These are phyloP conservation scores for Drosophila parabipectinata DNA, from an alignment of 1,140 invertebrate genomes.

Conservation along the genomic window DNA sequence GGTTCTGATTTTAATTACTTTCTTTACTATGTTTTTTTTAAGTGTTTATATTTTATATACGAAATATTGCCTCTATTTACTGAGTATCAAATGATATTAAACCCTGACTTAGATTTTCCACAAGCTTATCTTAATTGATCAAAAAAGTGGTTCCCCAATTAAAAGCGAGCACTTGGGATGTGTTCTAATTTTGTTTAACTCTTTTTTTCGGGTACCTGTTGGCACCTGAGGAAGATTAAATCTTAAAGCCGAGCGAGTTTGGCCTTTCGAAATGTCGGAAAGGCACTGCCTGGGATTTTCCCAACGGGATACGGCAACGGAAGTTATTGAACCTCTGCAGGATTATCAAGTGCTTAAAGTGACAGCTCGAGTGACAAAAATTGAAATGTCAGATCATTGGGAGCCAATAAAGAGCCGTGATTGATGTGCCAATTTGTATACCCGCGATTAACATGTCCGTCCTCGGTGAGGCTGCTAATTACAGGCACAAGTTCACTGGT, in stretches of 20 bases:
- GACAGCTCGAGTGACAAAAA: constrained; percentile 32
- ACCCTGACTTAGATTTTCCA: constrained; percentile 23
- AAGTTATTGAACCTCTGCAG: constrained; percentile 38
- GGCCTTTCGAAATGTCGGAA: not conserved
- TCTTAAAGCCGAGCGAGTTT: not conserved
- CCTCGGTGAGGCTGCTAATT: constrained; percentile 25
- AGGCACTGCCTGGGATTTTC: constrained; percentile 28
- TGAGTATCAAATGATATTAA: not conserved
- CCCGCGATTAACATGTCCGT: constrained; percentile 41
- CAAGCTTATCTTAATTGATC: constrained; percentile 34
- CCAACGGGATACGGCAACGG: constrained; percentile 8
- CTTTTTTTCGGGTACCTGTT: constrained; percentile 20
- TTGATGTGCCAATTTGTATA: constrained; percentile 54
- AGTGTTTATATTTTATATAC: no score
- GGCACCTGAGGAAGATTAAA: constrained; percentile 8
- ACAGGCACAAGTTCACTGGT: constrained; percentile 71
- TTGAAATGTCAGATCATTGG: constrained; percentile 47
- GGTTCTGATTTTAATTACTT: no score
- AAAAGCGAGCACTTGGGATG: constrained; percentile 25
- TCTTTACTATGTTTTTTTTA: no score
- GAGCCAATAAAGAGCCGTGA: constrained; percentile 38
- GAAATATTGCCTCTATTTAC: no score
- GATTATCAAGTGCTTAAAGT: constrained; percentile 33
- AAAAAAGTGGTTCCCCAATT: constrained; percentile 17
- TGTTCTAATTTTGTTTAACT: constrained; percentile 42